Base-by-base conservation (phyloP, 2,797 vertebrate genomes). In the Catharus ustulatus region DNA sequence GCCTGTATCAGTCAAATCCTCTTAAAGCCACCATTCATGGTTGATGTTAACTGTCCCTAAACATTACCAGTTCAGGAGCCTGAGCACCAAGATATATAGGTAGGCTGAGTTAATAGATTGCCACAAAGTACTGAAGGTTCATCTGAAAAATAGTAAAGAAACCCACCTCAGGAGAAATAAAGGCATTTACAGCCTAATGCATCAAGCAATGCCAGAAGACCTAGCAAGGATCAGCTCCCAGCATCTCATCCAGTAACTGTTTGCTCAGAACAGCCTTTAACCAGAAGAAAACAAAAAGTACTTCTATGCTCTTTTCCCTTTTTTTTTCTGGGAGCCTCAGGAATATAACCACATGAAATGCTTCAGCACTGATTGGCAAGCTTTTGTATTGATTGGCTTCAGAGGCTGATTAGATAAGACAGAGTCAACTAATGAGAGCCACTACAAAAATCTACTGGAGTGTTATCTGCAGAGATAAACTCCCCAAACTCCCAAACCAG, bases 351-450 rank as follows among this genome's bases (percentile, higher is more conserved):
- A 74, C 71, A 80, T 84, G 13, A 87, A 96, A 89, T 89, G 46
- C 64, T 94, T 85, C 68, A 87, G 57, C 57, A 58, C 63, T 80
- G 86, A 95, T 64, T 95, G 91, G 89, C 91, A 95, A 77, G 74
- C 55, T 93, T 96, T 68, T 96, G 85, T 96, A 93, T 92, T 94
- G 96, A 96, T 77, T 97, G 88, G 95, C 93, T 77, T 94, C 80
- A 83, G 83, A 90, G 43, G 55, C 72, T 80, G 90, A 96, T 92
- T 90, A 95, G 94, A 96, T 97, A 96, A 97, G 77, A 80, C 43
- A 59, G 49, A 94, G 85, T 85, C 90, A 96, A 84, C 74, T 93
- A 92, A 84, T 80, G 86, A 91, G 30, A 96, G 59, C 71, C 86
- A 84, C 85, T 91, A 93, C 80, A 90, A 95, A 95, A 90, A 89